Evolutionary conservation across 92 coral and sea anemone species (phyloP), one percentile per base, ranked within the genome.

Genomic region (Galaxea fascicularis): DNA sequence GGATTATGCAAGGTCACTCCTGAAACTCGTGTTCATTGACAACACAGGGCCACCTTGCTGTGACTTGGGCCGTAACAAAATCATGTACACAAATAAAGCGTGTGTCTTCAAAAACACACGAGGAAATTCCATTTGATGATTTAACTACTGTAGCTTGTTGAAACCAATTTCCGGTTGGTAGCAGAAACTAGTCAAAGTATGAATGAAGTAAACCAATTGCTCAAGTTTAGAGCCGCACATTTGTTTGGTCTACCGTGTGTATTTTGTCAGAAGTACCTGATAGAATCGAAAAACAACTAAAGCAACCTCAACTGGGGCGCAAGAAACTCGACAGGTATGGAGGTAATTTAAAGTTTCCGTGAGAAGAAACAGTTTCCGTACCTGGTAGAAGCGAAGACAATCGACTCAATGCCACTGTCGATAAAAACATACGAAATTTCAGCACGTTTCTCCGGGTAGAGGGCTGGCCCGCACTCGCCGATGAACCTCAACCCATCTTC

Each of bases 141-240:
- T 79, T 14, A 8, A 29, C 46, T 65, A 56, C 30, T 59, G 29
- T 53, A 76, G 14, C 74, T 4, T 49, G 0, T 52, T 1, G 53
- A 28, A 49, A 49, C 52, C 84, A 79, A 20, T 79, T 79, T 79
- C 84, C 84, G 84, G 84, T 51, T 27, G 29, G 45, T 26, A 46
- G 45, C 71, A 45, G 12, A 78, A 62, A 0, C 4, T 13, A 4
- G 27, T 16, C 45, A 17, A 30, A 15, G 13, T 27, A 29, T 22
- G 44, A 44, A 27, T 21, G 17, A 27, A 4, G 45, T 44, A 28
- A 15, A 26, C 14, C 18, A 13, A 21, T 16, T n/a, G 18, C 35
- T 64, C 45, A 29, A 22, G 39, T 18, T 46, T 18, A 51, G 17
- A 47, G 15, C 18, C 10, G 74, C 4, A 20, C 15, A 2, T 56